A percentile compares a stretch with the other conserved stretches of the same genome.
Conservation (phyloP, 2,888 invertebrate genomes). For the Icerya purchasi region DNA sequence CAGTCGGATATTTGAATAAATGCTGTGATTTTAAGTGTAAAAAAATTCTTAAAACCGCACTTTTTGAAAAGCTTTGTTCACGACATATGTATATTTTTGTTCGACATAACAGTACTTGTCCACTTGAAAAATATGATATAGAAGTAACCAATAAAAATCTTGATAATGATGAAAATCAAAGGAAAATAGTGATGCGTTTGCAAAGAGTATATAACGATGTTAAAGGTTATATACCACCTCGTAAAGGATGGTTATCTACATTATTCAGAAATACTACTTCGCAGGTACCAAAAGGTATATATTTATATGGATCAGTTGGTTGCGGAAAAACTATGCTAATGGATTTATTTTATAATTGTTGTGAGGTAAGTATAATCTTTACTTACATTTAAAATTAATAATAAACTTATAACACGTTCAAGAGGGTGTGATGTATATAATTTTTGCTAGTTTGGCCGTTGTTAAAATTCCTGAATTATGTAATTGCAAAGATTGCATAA, state of each 20-base stretch:
- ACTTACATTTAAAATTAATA: no score
- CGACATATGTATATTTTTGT: not conserved
- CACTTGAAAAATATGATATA: constrained; percentile 9
- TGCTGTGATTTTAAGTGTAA: not conserved
- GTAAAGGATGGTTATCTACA: constrained; percentile 27
- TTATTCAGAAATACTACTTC: constrained; percentile 24
- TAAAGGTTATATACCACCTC: constrained; percentile 33
- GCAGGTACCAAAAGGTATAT: constrained; percentile 52
- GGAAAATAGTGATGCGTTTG: constrained; percentile 41
- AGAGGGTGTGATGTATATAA: no score
- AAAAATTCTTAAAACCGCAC: not conserved
- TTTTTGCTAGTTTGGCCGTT: no score
- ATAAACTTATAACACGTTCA: no score
- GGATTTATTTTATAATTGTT: constrained; percentile 84
- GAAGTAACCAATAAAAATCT: constrained; percentile 8
- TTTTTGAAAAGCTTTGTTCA: not conserved
- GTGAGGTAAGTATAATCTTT: constrained; percentile 32
- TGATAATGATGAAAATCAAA: constrained; percentile 44
- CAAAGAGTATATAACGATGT: constrained; percentile 46
- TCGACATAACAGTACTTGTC: not conserved
- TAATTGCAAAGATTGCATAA: no score
- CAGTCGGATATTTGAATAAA: not conserved
- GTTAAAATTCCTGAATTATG: no score
- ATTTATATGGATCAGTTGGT: constrained; percentile 75
- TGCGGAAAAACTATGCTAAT: constrained; percentile 98